Evolutionary conservation across 2,888 invertebrate genomes (phyloP), one percentile per base, ranked within the genome.

Genomic region (Acronicta leporina): DNA sequence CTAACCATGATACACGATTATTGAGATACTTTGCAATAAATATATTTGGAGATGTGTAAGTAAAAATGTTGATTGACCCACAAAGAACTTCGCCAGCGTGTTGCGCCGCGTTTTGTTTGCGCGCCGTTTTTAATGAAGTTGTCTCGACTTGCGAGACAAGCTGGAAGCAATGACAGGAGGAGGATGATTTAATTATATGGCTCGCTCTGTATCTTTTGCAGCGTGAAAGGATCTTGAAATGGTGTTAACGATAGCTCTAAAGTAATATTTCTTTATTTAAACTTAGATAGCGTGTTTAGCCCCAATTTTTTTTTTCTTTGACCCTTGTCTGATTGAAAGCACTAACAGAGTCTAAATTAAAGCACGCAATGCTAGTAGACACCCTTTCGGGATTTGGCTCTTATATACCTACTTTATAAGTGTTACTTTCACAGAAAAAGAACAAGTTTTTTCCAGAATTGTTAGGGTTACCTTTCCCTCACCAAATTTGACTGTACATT

Each of bases 111-210:
- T 49, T 15, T 30, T 40, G 44, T 55, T 47, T 14, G 4, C 46
- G 4, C 27, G n/a, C 25, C 30, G 11, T 43, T 44, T 60, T 54
- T 60, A 66, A 45, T 51, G 48, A 55, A 41, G 38, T 48, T 60
- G 35, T 48, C 41, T 20, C 9, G 7, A 50, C 5, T 46, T 15
- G n/a, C 8, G 15, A 16, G 14, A 30, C 27, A 40, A 30, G 51
- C 47, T 30, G 15, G 6, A 44, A 44, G 35, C 41, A 58, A 38
- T 5, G 14, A 25, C n/a, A 38, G 38, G n/a, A 38, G n/a, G 3
- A 43, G 13, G 8, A 20, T 51, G 16, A 52, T 58, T 52, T 45
- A 52, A 65, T 49, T 40, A 38, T 49, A 9, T 52, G 51, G 58
- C 48, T 57, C 35, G 51, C 16, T 46, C 15, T 16, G 11, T 38